Evolutionary conservation across 2,113 vertebrate species (phyloP).

Genomic region (Anolis carolinensis): DNA sequence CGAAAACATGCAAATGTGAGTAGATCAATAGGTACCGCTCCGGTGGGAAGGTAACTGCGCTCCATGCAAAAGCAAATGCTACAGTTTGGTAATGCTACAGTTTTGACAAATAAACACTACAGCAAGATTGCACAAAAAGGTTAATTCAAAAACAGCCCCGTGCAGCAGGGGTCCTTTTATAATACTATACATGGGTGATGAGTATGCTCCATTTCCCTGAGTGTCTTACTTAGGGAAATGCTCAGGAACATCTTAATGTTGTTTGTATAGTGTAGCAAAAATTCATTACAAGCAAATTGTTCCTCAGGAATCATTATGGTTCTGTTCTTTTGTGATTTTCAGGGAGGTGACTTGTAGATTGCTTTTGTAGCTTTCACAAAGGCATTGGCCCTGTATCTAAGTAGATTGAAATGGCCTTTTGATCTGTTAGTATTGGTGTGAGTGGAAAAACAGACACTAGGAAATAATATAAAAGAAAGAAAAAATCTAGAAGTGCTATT

Average conservation of each 20-base stretch:
- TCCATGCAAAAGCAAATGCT: constrained; percentile 63
- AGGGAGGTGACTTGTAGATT: background rate
- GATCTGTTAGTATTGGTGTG: background rate
- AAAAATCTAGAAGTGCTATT: background rate
- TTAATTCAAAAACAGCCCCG: constrained; percentile 71
- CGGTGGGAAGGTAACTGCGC: too few relatives aligned
- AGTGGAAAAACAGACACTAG: background rate
- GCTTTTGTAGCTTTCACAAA: background rate
- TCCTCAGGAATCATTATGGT: constrained; percentile 45
- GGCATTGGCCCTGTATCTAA: background rate
- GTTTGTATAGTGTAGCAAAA: constrained; percentile 60
- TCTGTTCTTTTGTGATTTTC: constrained; percentile 41
- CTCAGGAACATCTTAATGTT: constrained; percentile 58
- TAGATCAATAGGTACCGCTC: too few relatives aligned
- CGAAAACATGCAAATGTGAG: too few relatives aligned
- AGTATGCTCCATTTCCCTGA: constrained; percentile 61
- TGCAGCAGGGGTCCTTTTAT: constrained; percentile 45
- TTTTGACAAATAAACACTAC: constrained; percentile 61
- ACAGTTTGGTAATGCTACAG: constrained; percentile 53
- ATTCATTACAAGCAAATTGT: constrained; percentile 58
- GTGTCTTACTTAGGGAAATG: constrained; percentile 51
- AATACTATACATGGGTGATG: constrained; percentile 65
- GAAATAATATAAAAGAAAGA: background rate
- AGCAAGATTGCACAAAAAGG: constrained; percentile 48
- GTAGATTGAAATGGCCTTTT: background rate